Evolutionary conservation across 2,797 vertebrate genomes (phyloP), one percentile per base, ranked within the genome.

Genomic region (Sebastes baramenuke): DNA sequence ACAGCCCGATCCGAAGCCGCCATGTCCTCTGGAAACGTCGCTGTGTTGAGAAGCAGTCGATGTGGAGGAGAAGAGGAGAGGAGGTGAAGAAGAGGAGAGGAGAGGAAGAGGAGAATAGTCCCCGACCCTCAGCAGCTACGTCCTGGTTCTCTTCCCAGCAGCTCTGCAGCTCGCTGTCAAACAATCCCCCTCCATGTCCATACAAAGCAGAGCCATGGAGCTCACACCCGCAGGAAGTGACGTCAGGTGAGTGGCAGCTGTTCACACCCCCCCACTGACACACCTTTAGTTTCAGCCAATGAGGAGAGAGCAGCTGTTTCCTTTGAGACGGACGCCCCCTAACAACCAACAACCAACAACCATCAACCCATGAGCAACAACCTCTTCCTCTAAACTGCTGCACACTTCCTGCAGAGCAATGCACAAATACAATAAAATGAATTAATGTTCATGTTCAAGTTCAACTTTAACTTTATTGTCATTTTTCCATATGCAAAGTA

Each of bases 211-310:
- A 79, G 75, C 84, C 79, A 61, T 56, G 70, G 80, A 71, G 85
- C 77, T 82, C 81, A 86, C 88, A 84, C 91, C 87, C 88, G 76
- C 86, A 32, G 94, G 95, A 95, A 83, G 88, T 93, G 89, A 90
- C 88, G 6, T 86, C 36, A 38, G 36, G 86, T 67, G 86, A 88
- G 52, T 72, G 89, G 87, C 88, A 83, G 72, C 81, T 60, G 72
- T 38, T 38, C 36, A 38, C 89, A 49, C 81, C 86, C 91, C 87
- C 86, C 83, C 36, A 38, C 36, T 4, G 94, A 96, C 96, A 96
- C 96, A 96, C 96, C 96, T 93, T 94, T 92, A 62, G 74, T 89
- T 80, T 94, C 77, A 82, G 86, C 96, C 75, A 96, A 96, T 96
- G 64, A 91, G 36, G 84, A 85, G 46, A 61, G 76, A 6, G 70